phyloP scores from a whole-genome alignment of 2,797 vertebrate genomes.

The Falco biarmicus region DNA sequence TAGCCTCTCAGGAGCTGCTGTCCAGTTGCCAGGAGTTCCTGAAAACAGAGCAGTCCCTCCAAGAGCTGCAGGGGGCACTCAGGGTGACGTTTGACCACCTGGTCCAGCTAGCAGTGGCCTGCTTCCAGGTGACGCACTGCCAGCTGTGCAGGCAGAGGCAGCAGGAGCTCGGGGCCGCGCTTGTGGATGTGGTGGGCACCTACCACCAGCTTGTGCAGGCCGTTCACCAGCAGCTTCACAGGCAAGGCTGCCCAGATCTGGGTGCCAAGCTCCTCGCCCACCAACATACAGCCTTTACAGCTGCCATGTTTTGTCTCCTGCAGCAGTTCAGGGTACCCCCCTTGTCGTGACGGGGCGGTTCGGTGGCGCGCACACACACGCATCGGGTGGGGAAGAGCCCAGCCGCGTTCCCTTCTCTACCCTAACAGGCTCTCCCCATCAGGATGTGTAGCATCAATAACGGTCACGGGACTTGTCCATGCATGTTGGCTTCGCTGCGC shows the following conservation, averaged over 20 bases:
- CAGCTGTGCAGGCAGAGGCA: constrained; percentile 85
- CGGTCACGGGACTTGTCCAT: accelerated
- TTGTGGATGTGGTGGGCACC: constrained; percentile 85
- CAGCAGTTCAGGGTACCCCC: constrained; percentile 90
- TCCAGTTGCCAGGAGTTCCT: constrained; percentile 89
- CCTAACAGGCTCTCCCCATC: too few species aligned
- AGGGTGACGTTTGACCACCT: constrained; percentile 87
- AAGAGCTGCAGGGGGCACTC: constrained; percentile 83
- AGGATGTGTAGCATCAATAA: not conserved
- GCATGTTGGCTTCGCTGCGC: accelerated
- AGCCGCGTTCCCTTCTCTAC: accelerated
- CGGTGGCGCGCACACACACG: accelerated
- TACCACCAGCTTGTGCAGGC: constrained; percentile 91
- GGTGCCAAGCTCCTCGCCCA: constrained; percentile 87
- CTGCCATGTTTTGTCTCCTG: constrained; percentile 91
- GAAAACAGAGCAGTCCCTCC: constrained; percentile 82
- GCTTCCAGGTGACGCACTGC: constrained; percentile 91
- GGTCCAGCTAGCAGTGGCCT: constrained; percentile 85
- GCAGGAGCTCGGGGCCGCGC: constrained; percentile 80
- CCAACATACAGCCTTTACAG: constrained; percentile 91
- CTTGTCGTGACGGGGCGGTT: constrained; percentile 74
- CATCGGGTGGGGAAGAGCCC: not conserved
- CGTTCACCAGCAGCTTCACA: constrained; percentile 84
- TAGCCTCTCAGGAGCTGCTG: constrained; percentile 86
- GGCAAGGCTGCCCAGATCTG: constrained; percentile 83